Base-by-base conservation (phyloP, 2,888 invertebrate genomes). In the Theristus sp. region DNA sequence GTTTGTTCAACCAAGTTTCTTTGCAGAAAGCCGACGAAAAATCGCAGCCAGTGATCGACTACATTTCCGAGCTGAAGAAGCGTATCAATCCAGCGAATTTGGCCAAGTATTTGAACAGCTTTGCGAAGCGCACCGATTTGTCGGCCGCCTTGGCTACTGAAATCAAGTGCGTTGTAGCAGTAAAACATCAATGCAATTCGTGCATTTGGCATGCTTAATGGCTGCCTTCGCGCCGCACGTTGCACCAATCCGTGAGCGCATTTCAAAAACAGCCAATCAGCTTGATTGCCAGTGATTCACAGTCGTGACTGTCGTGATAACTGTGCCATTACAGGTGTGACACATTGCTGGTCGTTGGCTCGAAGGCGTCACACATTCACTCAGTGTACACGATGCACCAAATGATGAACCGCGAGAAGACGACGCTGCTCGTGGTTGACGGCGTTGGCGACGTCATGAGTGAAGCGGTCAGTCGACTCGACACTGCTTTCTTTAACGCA, bases 391-490 rank as follows among this genome's bases (percentile, higher is more conserved):
- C 84, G 69, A 80, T 87, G 75, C 83, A 85, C 77, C 81, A 82
- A 63, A 83, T 84, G 68, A 80, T 86, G 73, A 85, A 86, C 73
- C 86, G 86, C 74, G 84, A 85, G 69, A 84, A 84, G 71, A 84
- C 86, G 59, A 87, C 87, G 63, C 82, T 89, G 64, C 79, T 89
- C 60, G 86, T 87, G 74, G 82, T 89, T 63, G 88, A 89, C 69
- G 82, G 84, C 63, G 86, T 84, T 57, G 87, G 87, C n/a, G 88
- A 89, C 76, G 87, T 88, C 6, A 79, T 89, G 63, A 82, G 84
- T 64, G 89, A 89, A 77, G 83, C 85, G 72, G 88, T 88, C 71
- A 81, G 82, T 38, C 22, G 20, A 10, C 20, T 20, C 10, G 10
- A 38, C 38, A 38, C 10, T 38, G 20, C n/a, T n/a, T n/a, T n/a